These are phyloP conservation scores for Asteroscopus sphinx DNA, from an alignment of 2,888 invertebrate species.

Conservation along the genomic window DNA sequence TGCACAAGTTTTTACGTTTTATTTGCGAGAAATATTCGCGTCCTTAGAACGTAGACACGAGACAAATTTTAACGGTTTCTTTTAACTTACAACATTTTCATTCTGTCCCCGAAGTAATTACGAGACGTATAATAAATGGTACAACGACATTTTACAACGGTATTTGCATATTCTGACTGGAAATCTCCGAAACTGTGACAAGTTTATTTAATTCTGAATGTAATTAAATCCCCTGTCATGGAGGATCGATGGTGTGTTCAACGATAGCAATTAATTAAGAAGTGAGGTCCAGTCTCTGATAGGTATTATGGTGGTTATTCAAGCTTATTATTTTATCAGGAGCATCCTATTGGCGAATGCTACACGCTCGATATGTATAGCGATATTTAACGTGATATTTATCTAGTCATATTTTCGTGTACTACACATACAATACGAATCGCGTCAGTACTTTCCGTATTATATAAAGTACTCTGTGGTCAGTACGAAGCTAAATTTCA, in stretches of 20 bases:
- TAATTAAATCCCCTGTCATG: constrained; percentile 20
- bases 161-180: constrained; percentile 33
- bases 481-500: too few relatives aligned
- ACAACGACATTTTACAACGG: constrained; percentile 30
- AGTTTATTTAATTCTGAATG: constrained; percentile 38
- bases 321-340: too few relatives aligned
- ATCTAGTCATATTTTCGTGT: too few relatives aligned
- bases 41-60: constrained; percentile 43
- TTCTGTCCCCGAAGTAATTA: constrained; percentile 45
- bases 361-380: too few relatives aligned
- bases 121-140: constrained; percentile 37
- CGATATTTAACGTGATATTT: too few relatives aligned
- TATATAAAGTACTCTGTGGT: too few relatives aligned
- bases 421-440: too few relatives aligned
- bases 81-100: constrained; percentile 29
- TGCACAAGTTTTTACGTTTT: constrained; percentile 44
- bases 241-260: constrained; percentile 12
- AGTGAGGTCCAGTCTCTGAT: too few relatives aligned
- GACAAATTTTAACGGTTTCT: constrained; percentile 49
- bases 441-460: too few relatives aligned
- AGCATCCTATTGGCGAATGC: too few relatives aligned
- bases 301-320: too few relatives aligned
- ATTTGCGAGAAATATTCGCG: constrained; percentile 37
- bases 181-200: constrained; percentile 28
- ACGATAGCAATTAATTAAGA: neutral